Evolutionary conservation across 2,113 vertebrate species (phyloP), one percentile per base, ranked within the genome.

Genomic region (Chroicocephalus ridibundus): DNA sequence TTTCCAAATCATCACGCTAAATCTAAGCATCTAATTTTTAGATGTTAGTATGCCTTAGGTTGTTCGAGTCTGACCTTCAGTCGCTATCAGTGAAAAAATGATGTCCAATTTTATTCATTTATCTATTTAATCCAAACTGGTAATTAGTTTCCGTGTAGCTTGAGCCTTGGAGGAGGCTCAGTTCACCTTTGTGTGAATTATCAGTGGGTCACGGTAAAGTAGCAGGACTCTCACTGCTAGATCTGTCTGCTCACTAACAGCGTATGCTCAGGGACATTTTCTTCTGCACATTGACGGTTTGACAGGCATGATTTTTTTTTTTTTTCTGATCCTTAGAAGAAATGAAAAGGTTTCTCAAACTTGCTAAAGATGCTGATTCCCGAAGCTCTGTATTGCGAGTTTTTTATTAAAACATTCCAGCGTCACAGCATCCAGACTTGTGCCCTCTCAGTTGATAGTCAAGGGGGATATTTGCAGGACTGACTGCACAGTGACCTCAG

Each of bases 351-450:
- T 98, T 99, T 93, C 98, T 99, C 81, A 96, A 91, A 27, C 95
- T 99, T 74, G 98, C 98, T 95, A 98, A 99, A 83, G 98, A 98
- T 62, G 98, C 97, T 91, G 98, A 98, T 97, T 91, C 87, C 98
- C 91, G 25, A 98, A 99, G 96, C 97, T 97, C 74, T 94, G 98
- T 98, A 69, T 92, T 69, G 60, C 4, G 10, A 92, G 71, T 24
- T 90, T 96, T 94, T 86, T 76, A 82, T 88, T 95, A 84, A 96
- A 97, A 60, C 62, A 42, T 90, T 94, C 64, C 80, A 60, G 71
- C 29, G 4, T 89, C 91, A 77, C 86, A 83, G 57, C 82, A 91
- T 80, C 77, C 78, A 81, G 68, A 70, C 86, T 94, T 72, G 46
- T 88, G 88, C 82, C 91, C 84, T 92, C 68, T 85, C 86, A 83